phyloP scores from a whole-genome alignment of 2,113 vertebrate species.

The Phalacrocorax pelagicus region DNA sequence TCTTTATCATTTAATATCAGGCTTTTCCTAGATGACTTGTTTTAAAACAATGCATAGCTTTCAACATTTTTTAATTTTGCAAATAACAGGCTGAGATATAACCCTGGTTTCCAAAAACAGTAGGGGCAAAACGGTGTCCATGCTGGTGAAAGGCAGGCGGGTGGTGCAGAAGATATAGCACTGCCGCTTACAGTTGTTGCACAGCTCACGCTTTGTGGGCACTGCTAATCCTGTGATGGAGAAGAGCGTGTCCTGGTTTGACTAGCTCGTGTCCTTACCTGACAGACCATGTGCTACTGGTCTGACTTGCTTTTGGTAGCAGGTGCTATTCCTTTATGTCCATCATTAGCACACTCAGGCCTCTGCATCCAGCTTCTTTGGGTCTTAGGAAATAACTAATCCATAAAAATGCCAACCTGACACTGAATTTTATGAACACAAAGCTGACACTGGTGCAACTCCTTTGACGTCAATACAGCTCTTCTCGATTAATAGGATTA shows the following conservation, averaged over 20 bases:
- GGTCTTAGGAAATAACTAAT: background rate
- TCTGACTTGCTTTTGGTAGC: background rate
- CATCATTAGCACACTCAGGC: background rate
- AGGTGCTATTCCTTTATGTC: background rate
- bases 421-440: background rate
- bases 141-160: fast-evolving
- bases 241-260: background rate
- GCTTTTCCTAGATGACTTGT: background rate
- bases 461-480: slow-evolving; percentile 5
- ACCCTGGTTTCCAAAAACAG: background rate
- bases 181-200: background rate
- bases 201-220: background rate
- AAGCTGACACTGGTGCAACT: background rate
- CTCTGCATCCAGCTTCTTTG: background rate
- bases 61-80: background rate
- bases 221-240: fast-evolving
- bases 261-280: background rate
- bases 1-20: background rate
- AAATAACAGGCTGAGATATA: background rate
- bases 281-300: background rate
- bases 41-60: background rate
- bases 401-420: background rate
- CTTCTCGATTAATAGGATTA: slow-evolving; percentile 4
- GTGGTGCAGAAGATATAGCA: background rate
- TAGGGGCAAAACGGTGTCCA: background rate